Conservation (phyloP, 2,113 vertebrate species). For the Nanorana parkeri region DNA sequence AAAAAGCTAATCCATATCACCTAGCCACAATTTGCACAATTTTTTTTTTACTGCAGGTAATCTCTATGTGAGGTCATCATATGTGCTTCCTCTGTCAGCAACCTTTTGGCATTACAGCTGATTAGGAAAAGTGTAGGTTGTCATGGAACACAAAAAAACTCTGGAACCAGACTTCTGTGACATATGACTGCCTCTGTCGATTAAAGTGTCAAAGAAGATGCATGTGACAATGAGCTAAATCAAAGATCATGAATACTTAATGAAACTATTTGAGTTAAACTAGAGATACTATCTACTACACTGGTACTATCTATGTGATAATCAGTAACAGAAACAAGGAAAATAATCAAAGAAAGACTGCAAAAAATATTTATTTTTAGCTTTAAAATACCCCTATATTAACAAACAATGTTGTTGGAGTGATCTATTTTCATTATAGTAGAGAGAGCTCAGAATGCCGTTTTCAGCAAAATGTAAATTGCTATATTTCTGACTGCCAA, state of each 20-base stretch:
- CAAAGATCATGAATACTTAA: not conserved
- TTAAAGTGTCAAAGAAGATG: not conserved
- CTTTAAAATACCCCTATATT: not conserved
- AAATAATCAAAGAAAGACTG: not conserved
- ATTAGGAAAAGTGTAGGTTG: too few relatives aligned
- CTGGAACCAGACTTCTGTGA: not conserved
- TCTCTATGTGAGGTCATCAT: too few relatives aligned
- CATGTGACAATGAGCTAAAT: not conserved
- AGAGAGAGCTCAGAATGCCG: not conserved
- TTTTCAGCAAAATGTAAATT: conserved; percentile 29
- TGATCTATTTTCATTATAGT: not conserved
- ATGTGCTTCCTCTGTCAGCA: too few relatives aligned
- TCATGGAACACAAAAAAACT: too few relatives aligned
- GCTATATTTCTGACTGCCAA: conserved; percentile 9
- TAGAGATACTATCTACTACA: too few relatives aligned
- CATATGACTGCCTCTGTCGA: not conserved
- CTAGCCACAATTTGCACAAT: too few relatives aligned
- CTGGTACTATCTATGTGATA: too few relatives aligned
- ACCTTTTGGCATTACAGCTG: too few relatives aligned
- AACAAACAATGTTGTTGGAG: not conserved
- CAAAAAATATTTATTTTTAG: not conserved
- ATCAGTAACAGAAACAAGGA: not conserved
- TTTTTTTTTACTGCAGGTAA: too few relatives aligned
- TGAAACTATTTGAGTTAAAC: not conserved
- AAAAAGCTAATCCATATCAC: too few relatives aligned